phyloP scores from a whole-genome alignment of 2,797 vertebrate genomes.

The Protosalanx chinensis region DNA sequence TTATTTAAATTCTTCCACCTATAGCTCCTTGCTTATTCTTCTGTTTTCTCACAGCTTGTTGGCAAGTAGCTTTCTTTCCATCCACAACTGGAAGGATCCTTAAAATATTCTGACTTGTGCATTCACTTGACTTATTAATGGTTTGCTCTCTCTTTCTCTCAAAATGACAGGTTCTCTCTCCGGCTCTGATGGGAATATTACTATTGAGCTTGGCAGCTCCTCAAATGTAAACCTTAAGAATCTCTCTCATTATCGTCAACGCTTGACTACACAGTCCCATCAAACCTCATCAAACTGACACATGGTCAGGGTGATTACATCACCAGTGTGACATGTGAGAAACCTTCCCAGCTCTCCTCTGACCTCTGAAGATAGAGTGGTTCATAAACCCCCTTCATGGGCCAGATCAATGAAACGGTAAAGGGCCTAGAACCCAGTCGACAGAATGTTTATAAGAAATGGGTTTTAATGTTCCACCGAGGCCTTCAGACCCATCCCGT shows the following conservation, averaged over 20 bases:
- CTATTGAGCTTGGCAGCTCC: not conserved
- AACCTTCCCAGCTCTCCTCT: not conserved
- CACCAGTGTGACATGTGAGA: not conserved
- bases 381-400: not conserved
- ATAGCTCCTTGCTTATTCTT: not conserved
- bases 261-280: not conserved
- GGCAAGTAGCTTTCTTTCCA: no score
- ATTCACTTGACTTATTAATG: no score
- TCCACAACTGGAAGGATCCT: no score
- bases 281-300: conserved; percentile 5
- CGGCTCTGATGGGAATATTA: not conserved
- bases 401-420: no score
- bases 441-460: no score
- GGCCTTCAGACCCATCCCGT: no score
- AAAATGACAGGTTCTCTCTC: not conserved
- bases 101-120: no score
- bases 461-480: no score
- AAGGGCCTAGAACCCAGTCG: no score
- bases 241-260: not conserved
- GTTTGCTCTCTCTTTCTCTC: not conserved
- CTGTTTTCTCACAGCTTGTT: not conserved
- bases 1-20: not conserved
- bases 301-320: not conserved
- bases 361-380: not conserved
- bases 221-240: not conserved